phyloP scores from a whole-genome alignment of 2,888 invertebrate genomes.

The Abrostola triplasia region DNA sequence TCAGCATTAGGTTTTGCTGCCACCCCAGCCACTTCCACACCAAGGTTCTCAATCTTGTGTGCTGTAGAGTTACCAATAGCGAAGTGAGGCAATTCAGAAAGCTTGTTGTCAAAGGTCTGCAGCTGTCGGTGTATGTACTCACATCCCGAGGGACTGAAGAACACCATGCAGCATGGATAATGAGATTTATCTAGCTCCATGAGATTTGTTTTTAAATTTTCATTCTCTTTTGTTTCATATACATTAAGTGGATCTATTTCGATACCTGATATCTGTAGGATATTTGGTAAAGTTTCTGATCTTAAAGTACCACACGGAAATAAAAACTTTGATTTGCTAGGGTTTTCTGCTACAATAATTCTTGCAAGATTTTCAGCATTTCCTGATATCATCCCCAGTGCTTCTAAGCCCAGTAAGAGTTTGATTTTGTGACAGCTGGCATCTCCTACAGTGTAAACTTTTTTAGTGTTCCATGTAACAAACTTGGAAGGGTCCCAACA shows the following conservation, averaged over 20 bases:
- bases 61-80: slow-evolving; percentile 85
- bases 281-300: slow-evolving; percentile 73
- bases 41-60: slow-evolving; percentile 80
- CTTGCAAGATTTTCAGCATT: slow-evolving; percentile 77
- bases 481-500: slow-evolving; percentile 80
- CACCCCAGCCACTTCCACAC: slow-evolving; percentile 80
- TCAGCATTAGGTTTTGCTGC: slow-evolving; percentile 74
- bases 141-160: slow-evolving; percentile 84
- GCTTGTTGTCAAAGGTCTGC: slow-evolving; percentile 77
- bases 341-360: slow-evolving; percentile 70
- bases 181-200: slow-evolving; percentile 66
- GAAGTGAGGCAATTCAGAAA: slow-evolving; percentile 77
- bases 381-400: slow-evolving; percentile 72
- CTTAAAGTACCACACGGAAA: slow-evolving; percentile 82
- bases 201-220: slow-evolving; percentile 69
- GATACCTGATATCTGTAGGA: slow-evolving; percentile 64
- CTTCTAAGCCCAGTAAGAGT: slow-evolving; percentile 73
- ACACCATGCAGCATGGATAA: slow-evolving; percentile 75
- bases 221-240: slow-evolving; percentile 82
- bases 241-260: slow-evolving; percentile 74
- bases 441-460: slow-evolving; percentile 78
- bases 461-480: slow-evolving; percentile 73
- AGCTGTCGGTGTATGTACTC: slow-evolving; percentile 81
- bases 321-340: slow-evolving; percentile 67
- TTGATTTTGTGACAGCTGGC: slow-evolving; percentile 70